Evolutionary conservation across 2,113 vertebrate genomes (phyloP).

Genomic region (Penelope pileata): DNA sequence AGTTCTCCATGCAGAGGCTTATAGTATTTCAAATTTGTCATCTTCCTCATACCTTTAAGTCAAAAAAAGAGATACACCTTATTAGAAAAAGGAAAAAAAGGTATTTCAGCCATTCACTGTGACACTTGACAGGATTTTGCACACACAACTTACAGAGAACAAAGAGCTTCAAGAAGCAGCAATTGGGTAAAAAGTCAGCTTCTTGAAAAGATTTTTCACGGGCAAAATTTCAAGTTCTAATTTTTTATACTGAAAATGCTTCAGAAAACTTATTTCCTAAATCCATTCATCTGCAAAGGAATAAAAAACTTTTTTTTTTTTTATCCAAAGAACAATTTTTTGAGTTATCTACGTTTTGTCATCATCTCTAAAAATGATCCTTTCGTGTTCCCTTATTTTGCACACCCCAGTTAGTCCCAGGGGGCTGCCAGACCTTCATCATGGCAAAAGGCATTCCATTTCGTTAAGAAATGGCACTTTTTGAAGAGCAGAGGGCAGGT

Average conservation of each 20-base stretch:
- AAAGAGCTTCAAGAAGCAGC: constrained; percentile 23
- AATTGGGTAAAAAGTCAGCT: neutral
- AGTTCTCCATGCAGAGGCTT: constrained; percentile 36
- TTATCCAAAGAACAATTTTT: neutral
- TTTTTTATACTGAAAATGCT: neutral
- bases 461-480: fast-evolving
- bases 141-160: neutral
- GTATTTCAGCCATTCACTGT: constrained; percentile 8
- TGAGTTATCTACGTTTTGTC: neutral
- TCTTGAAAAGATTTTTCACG: neutral
- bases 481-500: neutral
- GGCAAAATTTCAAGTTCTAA: neutral
- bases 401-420: neutral
- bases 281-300: neutral
- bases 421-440: neutral
- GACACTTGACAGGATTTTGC: neutral
- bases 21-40: neutral
- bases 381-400: neutral
- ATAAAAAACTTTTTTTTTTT: neutral
- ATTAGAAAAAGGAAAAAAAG: neutral
- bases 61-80: neutral
- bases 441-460: neutral
- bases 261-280: neutral
- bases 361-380: neutral
- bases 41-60: neutral